Base-by-base conservation (phyloP, 2,113 vertebrate species). In the Cavia aperea region DNA sequence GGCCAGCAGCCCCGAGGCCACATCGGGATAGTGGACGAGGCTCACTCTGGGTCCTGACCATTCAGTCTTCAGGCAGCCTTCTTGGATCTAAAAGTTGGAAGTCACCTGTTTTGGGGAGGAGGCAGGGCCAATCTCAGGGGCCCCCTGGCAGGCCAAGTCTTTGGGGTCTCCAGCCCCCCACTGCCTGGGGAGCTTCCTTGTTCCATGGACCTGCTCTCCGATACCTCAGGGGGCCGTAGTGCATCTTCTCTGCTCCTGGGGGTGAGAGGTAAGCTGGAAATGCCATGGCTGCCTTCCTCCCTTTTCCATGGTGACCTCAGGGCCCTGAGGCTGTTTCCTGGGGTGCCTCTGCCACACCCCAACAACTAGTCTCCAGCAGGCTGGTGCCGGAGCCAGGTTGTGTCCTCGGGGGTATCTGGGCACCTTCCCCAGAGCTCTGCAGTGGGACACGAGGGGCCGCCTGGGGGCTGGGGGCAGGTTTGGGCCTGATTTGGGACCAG, bases 381-480 rank as follows among this genome's bases (percentile, higher is more conserved):
- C 56, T 78, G 33, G 54, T 0, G 21, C 16, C 5, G 43, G 24
- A 56, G 51, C 36, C 14, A 7, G 21, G 24, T 4, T 14, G 29
- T 33, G 36, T 46, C 26, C 43, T 63, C 33, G 65, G 43, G 54
- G 56, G 33, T 2, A 5, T n/a, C 63, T 14, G 49, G 43, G 65
- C 51, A 58, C 66, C 43, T 43, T 51, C 33, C 68, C 36, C 2
- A n/a, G 33, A 9, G 29, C 3, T 63, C 62, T 70, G 6, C 33
- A 10, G 72, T 46, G 8, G 5, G 62, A 36, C 51, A 3, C 15
- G 39, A n/a, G 63, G 39, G 62, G 10, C 14, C 1, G 3, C 46
- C 31, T 5, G 36, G 46, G 29, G 46, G 46, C 46, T 33, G 29
- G 77, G 46, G 36, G 9, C 2, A 1, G 1, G 4, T 2, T 7